phyloP scores from a whole-genome alignment of 2,797 vertebrate genomes.

The Leptodactylus fallax region DNA sequence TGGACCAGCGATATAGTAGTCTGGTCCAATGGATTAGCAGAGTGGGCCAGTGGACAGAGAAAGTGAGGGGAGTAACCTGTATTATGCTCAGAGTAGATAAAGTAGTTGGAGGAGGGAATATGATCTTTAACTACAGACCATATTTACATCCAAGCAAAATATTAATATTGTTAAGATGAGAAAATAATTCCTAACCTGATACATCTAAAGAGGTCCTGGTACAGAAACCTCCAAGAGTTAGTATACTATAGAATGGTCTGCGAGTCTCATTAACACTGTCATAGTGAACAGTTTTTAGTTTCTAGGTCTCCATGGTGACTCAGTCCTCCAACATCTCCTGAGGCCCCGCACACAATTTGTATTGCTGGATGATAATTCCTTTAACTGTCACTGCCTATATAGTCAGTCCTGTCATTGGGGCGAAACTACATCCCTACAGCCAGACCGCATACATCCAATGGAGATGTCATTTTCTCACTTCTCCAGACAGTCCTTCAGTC shows the following conservation, averaged over 20 bases:
- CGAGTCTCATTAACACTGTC: background rate
- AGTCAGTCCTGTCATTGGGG: slow-evolving; percentile 22
- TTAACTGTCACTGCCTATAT: slow-evolving; percentile 33
- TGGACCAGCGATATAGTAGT: too few species aligned
- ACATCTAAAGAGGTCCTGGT: background rate
- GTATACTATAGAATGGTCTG: background rate
- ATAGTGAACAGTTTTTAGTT: slow-evolving; percentile 5
- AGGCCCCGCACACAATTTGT: slow-evolving; percentile 15
- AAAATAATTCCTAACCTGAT: too few species aligned
- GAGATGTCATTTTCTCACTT: slow-evolving; percentile 25
- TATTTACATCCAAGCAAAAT: too few species aligned
- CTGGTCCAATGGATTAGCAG: too few species aligned
- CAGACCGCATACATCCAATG: background rate
- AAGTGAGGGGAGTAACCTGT: too few species aligned
- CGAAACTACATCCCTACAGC: slow-evolving; percentile 17
- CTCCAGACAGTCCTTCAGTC: slow-evolving; percentile 20
- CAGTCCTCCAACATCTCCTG: slow-evolving; percentile 13
- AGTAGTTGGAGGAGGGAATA: too few species aligned
- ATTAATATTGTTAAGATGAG: too few species aligned
- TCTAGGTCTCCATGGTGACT: slow-evolving; percentile 51
- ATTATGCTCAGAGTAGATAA: too few species aligned
- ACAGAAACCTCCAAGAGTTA: background rate
- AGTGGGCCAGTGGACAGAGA: too few species aligned
- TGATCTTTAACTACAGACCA: too few species aligned
- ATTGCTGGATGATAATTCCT: slow-evolving; percentile 35